Evolutionary conservation across 2,888 invertebrate genomes (phyloP).

Genomic region (Listrodromus nycthemerus): DNA sequence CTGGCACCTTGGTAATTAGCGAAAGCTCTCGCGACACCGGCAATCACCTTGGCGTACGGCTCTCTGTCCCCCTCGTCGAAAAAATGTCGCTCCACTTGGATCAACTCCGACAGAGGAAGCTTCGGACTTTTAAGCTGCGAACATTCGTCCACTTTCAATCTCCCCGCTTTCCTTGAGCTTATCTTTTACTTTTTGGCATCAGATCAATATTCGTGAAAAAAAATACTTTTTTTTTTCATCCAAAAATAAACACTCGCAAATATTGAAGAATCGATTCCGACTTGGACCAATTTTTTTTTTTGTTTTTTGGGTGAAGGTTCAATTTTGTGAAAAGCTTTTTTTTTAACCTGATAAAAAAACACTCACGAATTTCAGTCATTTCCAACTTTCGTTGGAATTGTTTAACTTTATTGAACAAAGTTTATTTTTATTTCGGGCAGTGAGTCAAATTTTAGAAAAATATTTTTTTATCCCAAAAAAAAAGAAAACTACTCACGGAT

Average conservation of each 20-base stretch:
- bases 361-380: too few species aligned
- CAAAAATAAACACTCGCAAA: slow-evolving; percentile 4
- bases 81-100: slow-evolving; percentile 10
- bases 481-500: slow-evolving; percentile 8
- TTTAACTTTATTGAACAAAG: too few species aligned
- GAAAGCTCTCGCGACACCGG: slow-evolving; percentile 50
- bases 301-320: too few species aligned
- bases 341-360: too few species aligned
- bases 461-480: too few species aligned
- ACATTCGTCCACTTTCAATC: neutral
- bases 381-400: too few species aligned
- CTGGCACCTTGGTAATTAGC: slow-evolving; percentile 19
- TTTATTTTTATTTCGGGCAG: too few species aligned
- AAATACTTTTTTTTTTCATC: neutral
- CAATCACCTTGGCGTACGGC: slow-evolving; percentile 43
- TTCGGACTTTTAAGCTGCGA: slow-evolving; percentile 38
- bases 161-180: neutral
- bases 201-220: neutral
- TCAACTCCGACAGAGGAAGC: slow-evolving; percentile 32
- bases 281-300: too few species aligned
- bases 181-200: neutral
- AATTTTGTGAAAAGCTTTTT: too few species aligned
- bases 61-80: slow-evolving; percentile 48
- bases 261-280: slow-evolving; percentile 20
- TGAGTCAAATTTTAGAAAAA: too few species aligned